phyloP scores from a whole-genome alignment of 2,888 invertebrate genomes.

The Anthrax anthrax region DNA sequence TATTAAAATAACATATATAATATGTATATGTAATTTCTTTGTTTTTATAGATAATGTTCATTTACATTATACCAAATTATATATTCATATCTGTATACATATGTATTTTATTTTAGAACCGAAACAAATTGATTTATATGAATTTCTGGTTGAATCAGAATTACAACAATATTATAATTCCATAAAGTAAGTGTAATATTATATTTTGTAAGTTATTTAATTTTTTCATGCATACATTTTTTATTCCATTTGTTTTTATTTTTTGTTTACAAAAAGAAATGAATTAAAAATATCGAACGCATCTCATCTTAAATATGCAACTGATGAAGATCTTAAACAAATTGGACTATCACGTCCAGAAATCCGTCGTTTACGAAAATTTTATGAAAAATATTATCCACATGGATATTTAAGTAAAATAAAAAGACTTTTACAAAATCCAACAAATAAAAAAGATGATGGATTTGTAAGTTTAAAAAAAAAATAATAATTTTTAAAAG shows the following conservation, averaged over 20 bases:
- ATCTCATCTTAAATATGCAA: conserved; percentile 85
- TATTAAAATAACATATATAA: too few relatives aligned
- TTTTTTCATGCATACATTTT: too few relatives aligned
- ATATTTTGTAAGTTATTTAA: neutral
- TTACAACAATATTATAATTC: conserved; percentile 80
- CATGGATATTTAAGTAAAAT: conserved; percentile 87
- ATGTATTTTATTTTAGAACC: conserved; percentile 24
- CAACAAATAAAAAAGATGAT: conserved; percentile 38
- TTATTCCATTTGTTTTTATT: too few relatives aligned
- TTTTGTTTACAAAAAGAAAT: conserved; percentile 39
- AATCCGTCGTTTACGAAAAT: conserved; percentile 84
- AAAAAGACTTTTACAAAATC: conserved; percentile 58
- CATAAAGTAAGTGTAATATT: conserved; percentile 43
- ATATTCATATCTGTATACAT: neutral
- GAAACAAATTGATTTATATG: conserved; percentile 50
- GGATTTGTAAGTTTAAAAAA: conserved; percentile 20
- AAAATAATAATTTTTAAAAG: neutral
- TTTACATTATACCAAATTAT: too few relatives aligned
- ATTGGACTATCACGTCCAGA: conserved; percentile 93
- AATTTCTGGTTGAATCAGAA: conserved; percentile 89
- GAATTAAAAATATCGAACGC: conserved; percentile 80
- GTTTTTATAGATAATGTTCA: too few relatives aligned
- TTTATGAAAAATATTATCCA: conserved; percentile 84
- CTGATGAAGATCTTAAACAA: conserved; percentile 77
- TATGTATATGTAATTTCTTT: too few relatives aligned